These are phyloP conservation scores for Electrona antarctica DNA, from an alignment of 2,113 vertebrate species.

Conservation along the genomic window DNA sequence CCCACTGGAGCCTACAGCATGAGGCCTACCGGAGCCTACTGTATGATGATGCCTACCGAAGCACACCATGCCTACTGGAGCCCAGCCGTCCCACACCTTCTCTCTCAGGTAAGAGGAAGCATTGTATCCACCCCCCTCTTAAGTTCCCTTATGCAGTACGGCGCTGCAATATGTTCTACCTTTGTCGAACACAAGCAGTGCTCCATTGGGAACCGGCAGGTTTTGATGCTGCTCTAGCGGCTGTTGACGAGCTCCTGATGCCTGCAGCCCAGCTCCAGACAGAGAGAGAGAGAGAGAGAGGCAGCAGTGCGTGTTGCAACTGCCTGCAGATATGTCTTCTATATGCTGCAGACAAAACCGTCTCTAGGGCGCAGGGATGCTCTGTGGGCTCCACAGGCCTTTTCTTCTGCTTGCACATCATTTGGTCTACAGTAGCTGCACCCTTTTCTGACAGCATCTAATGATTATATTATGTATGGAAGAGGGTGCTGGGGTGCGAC, in stretches of 20 bases:
- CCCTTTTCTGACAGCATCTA: conserved; percentile 40
- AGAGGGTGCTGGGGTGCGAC: background rate
- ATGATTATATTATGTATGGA: conserved; percentile 16
- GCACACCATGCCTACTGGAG: no score
- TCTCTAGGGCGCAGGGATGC: conserved; percentile 69
- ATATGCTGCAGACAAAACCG: conserved; percentile 55
- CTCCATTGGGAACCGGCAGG: conserved; percentile 56
- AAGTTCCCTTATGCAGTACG: conserved; percentile 55
- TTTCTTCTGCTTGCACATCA: conserved; percentile 26
- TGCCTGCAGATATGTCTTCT: conserved; percentile 73
- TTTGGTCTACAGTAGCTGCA: conserved; percentile 8
- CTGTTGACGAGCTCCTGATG: conserved; percentile 67
- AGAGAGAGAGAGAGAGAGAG: background rate
- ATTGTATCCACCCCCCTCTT: background rate
- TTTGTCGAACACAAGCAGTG: conserved; percentile 62
- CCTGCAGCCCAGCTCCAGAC: conserved; percentile 59
- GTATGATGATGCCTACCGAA: no score
- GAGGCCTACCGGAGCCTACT: no score
- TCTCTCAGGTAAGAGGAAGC: no score
- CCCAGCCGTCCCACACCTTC: no score
- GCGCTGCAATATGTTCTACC: conserved; percentile 55
- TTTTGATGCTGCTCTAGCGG: conserved; percentile 68
- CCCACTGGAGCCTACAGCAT: no score
- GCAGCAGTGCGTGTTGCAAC: conserved; percentile 62
- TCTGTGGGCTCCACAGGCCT: conserved; percentile 36